Base-by-base conservation (phyloP, 2,113 vertebrate genomes). In the Aptenodytes forsteri region DNA sequence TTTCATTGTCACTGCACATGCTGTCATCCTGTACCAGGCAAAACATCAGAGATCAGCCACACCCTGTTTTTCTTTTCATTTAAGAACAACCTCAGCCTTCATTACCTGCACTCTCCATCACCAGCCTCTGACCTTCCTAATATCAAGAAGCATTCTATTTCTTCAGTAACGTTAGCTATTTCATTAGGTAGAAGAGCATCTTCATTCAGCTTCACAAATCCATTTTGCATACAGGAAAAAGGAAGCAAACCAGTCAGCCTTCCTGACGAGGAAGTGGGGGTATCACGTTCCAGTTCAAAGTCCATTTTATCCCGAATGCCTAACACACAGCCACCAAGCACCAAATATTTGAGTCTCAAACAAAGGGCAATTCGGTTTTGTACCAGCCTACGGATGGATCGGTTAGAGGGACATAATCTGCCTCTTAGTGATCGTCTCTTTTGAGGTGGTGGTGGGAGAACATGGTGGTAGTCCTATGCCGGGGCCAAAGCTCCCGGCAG, bases 1-100 rank as follows among this genome's bases (percentile, higher is more conserved):
- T 96, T 99, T 99, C 99, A 99, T 99, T 46, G 99, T 99, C 95
- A 99, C 98, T 3, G 99, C 99, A 46, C 99, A 99, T 47, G 98
- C 99, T 21, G 99, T 99, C 89, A 99, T 99, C 82, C 99, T 99
- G 98, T 23, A 90, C 11, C 16, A 87, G 72, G 44, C 14, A 91
- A 92, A 97, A 89, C 11, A 59, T 47, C 8, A 83, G 34, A 67
- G 8, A 95, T 85, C 70, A 94, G 54, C 47, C 72, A 81, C 4
- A 46, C 40, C 9, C 16, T 64, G 7, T 1, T 65, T 58, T 64
- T 54, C 29, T 67, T 85, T 58, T 76, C 7, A 61, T 73, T 79
- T 62, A 69, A 87, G 55, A 42, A n/a, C 26, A 78, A 13, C 5
- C 56, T 85, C 49, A 88, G 32, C 30, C 13, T 54, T 73, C 38